A percentile compares a stretch with the other conserved stretches of the same genome.
Evolutionary conservation across 2,888 invertebrate species (phyloP).

Genomic region (Agrochola circellaris): DNA sequence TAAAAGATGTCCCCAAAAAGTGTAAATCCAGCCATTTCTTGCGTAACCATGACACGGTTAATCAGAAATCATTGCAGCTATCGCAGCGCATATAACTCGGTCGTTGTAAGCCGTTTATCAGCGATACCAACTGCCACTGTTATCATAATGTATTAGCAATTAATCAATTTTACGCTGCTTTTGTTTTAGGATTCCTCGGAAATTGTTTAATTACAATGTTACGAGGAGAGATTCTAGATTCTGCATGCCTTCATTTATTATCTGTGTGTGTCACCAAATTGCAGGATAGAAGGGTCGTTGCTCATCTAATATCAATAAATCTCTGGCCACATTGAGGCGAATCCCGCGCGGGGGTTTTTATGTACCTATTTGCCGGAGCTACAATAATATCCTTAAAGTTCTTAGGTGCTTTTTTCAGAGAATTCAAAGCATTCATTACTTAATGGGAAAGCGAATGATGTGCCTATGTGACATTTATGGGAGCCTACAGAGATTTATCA

Average conservation of each 20-base stretch:
- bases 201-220: constrained; percentile 13
- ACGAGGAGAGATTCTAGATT: background rate
- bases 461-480: background rate
- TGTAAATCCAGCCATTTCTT: constrained; percentile 43
- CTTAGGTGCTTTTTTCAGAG: background rate
- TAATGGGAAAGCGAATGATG: background rate
- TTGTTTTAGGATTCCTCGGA: constrained; percentile 60
- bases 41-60: constrained; percentile 66
- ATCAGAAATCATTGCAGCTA: constrained; percentile 72
- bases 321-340: too few relatives aligned
- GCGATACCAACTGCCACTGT: constrained; percentile 70
- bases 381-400: too few relatives aligned
- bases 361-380: too few relatives aligned
- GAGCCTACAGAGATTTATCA: background rate
- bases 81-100: constrained; percentile 52
- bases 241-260: background rate
- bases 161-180: constrained; percentile 71
- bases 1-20: background rate
- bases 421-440: background rate
- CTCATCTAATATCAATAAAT: too few relatives aligned
- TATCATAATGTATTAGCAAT: constrained; percentile 78
- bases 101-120: constrained; percentile 69
- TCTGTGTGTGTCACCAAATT: background rate
- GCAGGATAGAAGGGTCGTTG: too few relatives aligned
- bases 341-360: too few relatives aligned